Evolutionary conservation across 2,888 invertebrate species (phyloP).

Genomic region (Watsonalla cultraria): DNA sequence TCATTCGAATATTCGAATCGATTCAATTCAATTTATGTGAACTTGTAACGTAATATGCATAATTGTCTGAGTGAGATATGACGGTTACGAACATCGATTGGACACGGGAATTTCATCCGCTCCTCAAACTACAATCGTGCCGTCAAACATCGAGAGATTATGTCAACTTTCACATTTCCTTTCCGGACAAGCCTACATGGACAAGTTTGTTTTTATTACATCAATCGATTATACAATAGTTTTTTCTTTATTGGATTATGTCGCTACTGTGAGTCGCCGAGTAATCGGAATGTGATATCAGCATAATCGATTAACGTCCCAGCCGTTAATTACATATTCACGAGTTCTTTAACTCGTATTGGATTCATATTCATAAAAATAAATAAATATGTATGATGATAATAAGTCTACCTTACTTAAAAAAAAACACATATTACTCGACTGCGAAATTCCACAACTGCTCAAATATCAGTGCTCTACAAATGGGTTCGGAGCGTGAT

Average conservation of each 20-base stretch:
- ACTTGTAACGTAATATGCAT: slow-evolving; percentile 3
- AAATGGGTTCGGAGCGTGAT: no score
- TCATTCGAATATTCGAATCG: no score
- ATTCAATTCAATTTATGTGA: background rate
- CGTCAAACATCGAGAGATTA: slow-evolving; percentile 27
- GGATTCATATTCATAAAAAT: background rate
- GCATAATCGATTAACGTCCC: no score
- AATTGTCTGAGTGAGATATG: slow-evolving; percentile 24
- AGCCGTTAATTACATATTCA: no score
- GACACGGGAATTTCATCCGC: slow-evolving; percentile 38
- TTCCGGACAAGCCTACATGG: slow-evolving; percentile 6
- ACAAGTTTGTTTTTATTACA: slow-evolving; percentile 1
- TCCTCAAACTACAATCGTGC: slow-evolving; percentile 31
- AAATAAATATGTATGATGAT: no score
- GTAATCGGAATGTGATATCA: background rate
- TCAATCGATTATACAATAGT: background rate
- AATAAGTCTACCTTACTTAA: no score
- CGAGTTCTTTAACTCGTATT: background rate
- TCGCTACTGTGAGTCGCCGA: background rate
- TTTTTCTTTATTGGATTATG: background rate
- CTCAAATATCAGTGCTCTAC: no score
- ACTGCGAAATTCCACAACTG: no score
- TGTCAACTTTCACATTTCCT: slow-evolving; percentile 43
- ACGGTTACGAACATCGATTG: slow-evolving; percentile 34
- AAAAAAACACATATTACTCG: no score